Conservation (phyloP, 2,888 invertebrate species). For the Dasypogon diadema region DNA sequence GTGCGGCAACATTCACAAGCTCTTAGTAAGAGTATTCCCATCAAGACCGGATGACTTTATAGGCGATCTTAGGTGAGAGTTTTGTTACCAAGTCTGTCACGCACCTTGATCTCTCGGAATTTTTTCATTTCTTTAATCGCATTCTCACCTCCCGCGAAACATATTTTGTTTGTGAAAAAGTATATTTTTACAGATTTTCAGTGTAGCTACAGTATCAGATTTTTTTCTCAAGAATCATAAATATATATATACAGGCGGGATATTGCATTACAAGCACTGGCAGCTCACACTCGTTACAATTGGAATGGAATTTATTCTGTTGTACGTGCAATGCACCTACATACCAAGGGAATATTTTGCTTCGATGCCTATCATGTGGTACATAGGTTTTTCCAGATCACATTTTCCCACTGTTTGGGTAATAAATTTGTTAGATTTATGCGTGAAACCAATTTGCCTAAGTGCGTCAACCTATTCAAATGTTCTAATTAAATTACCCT, state of each 20-base stretch:
- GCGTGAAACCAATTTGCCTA: background rate
- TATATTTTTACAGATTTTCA: slow-evolving; percentile 2
- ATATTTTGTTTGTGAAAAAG: slow-evolving; percentile 28
- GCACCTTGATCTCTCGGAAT: slow-evolving; percentile 34
- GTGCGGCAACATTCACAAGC: background rate
- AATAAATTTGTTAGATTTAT: too few species aligned
- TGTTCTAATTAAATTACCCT: background rate
- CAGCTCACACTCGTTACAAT: slow-evolving; percentile 12
- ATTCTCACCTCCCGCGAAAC: slow-evolving; percentile 9
- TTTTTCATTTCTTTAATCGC: slow-evolving; percentile 39
- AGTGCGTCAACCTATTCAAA: background rate
- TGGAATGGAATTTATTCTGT: slow-evolving; percentile 15
- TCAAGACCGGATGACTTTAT: slow-evolving; percentile 2
- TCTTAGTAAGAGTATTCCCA: slow-evolving; percentile 31
- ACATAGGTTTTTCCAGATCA: background rate
- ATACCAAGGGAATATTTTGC: background rate
- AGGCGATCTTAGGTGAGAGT: slow-evolving; percentile 20
- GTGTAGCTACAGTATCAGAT: background rate
- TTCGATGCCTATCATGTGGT: too few species aligned
- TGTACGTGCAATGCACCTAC: background rate
- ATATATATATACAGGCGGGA: background rate
- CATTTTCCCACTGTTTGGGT: too few species aligned
- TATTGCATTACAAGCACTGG: slow-evolving; percentile 13
- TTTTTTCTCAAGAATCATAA: slow-evolving; percentile 27
- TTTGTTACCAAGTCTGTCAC: slow-evolving; percentile 28